phyloP scores from a whole-genome alignment of 2,888 invertebrate genomes.

The Lordiphosa andalusiaca region DNA sequence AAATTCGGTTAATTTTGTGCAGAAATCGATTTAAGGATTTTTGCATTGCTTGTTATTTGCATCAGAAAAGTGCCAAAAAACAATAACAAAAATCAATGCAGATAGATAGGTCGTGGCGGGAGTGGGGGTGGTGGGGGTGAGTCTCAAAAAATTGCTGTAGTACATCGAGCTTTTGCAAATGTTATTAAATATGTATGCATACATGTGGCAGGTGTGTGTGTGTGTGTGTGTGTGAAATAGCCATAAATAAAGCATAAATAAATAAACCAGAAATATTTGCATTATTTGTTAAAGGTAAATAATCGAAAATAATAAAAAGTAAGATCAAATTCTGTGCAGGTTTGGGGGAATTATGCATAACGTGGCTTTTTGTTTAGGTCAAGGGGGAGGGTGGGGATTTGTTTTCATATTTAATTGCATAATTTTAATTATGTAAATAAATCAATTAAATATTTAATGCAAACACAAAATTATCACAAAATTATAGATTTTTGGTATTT shows the following conservation, averaged over 20 bases:
- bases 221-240: conserved; percentile 4
- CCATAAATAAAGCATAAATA: conserved; percentile 44
- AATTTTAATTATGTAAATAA: conserved; percentile 70
- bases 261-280: conserved; percentile 58
- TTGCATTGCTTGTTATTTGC: conserved; percentile 49
- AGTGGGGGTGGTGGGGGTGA: conserved; percentile 1
- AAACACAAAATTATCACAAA: conserved; percentile 51
- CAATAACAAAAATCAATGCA: conserved; percentile 33
- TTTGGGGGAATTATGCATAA: conserved; percentile 18
- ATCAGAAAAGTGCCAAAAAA: conserved; percentile 45
- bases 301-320: conserved; percentile 28
- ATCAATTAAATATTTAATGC: conserved; percentile 64
- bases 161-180: conserved; percentile 57
- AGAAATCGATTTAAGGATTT: conserved; percentile 71
- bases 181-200: conserved; percentile 63
- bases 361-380: background rate
- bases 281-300: conserved; percentile 48
- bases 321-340: conserved; percentile 8
- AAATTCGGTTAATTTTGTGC: conserved; percentile 67
- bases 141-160: conserved; percentile 27
- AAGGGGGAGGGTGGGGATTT: conserved; percentile 31
- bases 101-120: background rate
- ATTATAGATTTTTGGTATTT: conserved; percentile 42
- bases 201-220: conserved; percentile 26
- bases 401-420: conserved; percentile 72